Percentiles rank a stretch among this genome's conserved stretches.
Evolutionary conservation across 2,888 invertebrate species (phyloP).

Genomic region (Thecophora atra): DNA sequence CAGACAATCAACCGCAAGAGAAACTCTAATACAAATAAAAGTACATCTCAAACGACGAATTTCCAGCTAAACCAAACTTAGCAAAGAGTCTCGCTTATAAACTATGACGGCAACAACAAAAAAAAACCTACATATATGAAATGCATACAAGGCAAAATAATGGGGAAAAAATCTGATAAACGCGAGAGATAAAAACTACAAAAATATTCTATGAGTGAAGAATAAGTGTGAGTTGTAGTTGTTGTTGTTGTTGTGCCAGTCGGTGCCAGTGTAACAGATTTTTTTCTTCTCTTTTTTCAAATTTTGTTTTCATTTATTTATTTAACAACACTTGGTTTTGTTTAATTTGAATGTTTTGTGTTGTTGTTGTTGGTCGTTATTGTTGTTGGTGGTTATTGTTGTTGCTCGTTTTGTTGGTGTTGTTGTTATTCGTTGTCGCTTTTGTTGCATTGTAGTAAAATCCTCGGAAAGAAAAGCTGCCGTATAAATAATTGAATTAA

Average conservation of each 20-base stretch:
- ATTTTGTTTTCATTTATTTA: constrained; percentile 10
- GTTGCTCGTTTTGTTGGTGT: constrained; percentile 19
- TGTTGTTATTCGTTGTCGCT: constrained; percentile 30
- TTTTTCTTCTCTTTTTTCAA: constrained; percentile 21
- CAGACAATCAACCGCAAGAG: no score
- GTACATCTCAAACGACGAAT: no score
- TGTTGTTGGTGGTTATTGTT: constrained; percentile 33
- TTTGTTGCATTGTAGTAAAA: constrained; percentile 5
- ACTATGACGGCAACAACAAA: constrained; percentile 10
- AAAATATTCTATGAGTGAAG: constrained; percentile 33
- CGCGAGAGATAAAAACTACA: constrained; percentile 18
- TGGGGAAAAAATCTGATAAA: constrained; percentile 17
- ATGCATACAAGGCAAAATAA: constrained; percentile 7
- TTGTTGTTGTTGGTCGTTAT: constrained; percentile 22
- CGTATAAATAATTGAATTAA: constrained; percentile 56
- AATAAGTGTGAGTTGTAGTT: constrained; percentile 32
- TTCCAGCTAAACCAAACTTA: background rate
- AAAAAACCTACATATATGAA: background rate
- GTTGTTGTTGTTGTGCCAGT: constrained; percentile 57
- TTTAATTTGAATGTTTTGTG: constrained; percentile 37
- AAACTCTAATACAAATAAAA: no score
- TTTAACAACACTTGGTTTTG: constrained; percentile 28
- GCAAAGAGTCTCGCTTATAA: background rate
- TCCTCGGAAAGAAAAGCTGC: constrained; percentile 48
- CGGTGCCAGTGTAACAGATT: constrained; percentile 56